Evolutionary conservation across 1,140 invertebrate species (phyloP).

Genomic region (Drosophila grimshawi): DNA sequence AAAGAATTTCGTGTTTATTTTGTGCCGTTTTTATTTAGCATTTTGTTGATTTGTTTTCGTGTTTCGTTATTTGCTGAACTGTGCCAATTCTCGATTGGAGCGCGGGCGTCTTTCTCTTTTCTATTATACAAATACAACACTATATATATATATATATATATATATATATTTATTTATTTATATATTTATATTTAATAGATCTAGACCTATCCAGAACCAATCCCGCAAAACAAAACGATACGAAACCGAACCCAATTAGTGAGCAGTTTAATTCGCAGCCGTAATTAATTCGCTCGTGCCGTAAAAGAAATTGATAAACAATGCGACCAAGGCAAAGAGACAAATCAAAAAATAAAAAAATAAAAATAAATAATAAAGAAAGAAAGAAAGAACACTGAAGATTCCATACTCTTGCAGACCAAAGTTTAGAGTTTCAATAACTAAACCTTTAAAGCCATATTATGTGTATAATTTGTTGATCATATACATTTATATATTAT

Average conservation of each 20-base stretch:
- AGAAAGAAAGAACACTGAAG: too few species aligned
- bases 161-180: background rate
- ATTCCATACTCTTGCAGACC: too few species aligned
- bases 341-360: constrained; percentile 18
- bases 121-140: background rate
- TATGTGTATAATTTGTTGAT: too few species aligned
- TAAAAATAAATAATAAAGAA: background rate
- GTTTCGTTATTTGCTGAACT: constrained; percentile 51
- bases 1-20: constrained; percentile 16
- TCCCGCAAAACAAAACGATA: constrained; percentile 26
- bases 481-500: too few species aligned
- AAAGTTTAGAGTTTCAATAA: too few species aligned
- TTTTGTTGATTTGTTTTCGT: constrained; percentile 10
- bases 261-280: constrained; percentile 20
- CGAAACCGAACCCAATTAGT: constrained; percentile 58
- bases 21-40: background rate
- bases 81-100: constrained; percentile 49
- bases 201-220: constrained; percentile 26
- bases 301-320: constrained; percentile 31
- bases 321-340: constrained; percentile 17
- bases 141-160: too few species aligned
- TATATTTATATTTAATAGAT: background rate
- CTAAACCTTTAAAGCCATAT: too few species aligned
- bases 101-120: constrained; percentile 41
- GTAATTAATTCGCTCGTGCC: constrained; percentile 51